These are phyloP conservation scores for Rutpela maculata DNA, from an alignment of 2,888 invertebrate genomes.

Conservation along the genomic window DNA sequence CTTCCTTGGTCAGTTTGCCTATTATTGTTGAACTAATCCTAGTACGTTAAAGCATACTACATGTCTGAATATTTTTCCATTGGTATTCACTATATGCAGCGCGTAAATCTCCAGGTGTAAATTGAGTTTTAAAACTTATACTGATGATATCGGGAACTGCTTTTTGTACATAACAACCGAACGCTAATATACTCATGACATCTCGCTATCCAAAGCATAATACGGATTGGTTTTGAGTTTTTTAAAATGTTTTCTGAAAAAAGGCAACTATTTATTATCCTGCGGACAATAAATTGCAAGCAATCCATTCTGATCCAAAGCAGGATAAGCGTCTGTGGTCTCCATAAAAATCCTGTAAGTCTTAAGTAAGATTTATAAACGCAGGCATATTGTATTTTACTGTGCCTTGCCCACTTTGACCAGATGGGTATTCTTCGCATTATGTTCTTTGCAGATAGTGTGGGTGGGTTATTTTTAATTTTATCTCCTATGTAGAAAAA, in stretches of 20 bases:
- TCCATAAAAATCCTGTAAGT: constrained; percentile 12
- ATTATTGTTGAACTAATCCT: constrained; percentile 18
- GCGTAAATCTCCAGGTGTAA: too few species aligned
- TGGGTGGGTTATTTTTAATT: constrained; percentile 30
- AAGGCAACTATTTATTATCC: not conserved
- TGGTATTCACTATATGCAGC: too few species aligned
- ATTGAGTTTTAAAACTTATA: too few species aligned
- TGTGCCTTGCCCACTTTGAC: constrained; percentile 21
- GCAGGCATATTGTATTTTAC: constrained; percentile 22
- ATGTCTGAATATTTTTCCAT: too few species aligned
- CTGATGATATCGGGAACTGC: not conserved
- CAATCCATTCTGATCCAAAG: constrained; percentile 24
- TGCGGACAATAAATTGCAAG: not conserved
- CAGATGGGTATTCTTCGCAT: constrained; percentile 25
- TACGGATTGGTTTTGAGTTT: not conserved
- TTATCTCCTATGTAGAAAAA: not conserved
- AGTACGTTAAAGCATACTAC: not conserved
- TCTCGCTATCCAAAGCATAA: not conserved
- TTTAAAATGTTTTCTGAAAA: not conserved
- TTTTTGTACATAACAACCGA: not conserved
- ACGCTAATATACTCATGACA: not conserved
- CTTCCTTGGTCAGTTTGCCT: too few species aligned
- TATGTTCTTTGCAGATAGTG: not conserved
- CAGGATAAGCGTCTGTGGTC: constrained; percentile 15
- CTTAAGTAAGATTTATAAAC: constrained; percentile 27